A percentile compares a stretch with the other conserved stretches of the same genome.
Conservation (phyloP, 2,113 vertebrate species). For the Struthidea cinerea region DNA sequence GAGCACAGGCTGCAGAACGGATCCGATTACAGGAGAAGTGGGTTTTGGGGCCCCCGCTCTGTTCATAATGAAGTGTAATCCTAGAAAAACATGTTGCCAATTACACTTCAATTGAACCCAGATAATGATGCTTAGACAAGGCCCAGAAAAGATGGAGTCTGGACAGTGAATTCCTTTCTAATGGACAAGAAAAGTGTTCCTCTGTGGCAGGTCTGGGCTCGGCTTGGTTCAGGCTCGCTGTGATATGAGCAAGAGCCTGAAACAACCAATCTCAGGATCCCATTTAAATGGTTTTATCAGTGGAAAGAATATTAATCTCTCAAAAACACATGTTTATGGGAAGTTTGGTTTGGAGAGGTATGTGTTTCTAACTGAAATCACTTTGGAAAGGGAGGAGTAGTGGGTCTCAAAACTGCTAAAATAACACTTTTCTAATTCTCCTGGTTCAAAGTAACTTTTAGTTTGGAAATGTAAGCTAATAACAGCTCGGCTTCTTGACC, state of each 20-base stretch:
- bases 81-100: constrained; percentile 62
- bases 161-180: constrained; percentile 45
- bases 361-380: constrained; percentile 23
- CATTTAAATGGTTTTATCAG: constrained; percentile 35
- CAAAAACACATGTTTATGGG: constrained; percentile 37
- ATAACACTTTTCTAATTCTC: not conserved
- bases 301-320: constrained; percentile 49
- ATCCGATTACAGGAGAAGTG: constrained; percentile 49
- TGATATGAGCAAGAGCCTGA: not conserved
- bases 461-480: not conserved
- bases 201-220: not conserved
- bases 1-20: not conserved
- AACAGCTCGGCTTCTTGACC: not conserved
- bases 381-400: not conserved
- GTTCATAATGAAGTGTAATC: constrained; percentile 57
- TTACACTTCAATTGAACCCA: constrained; percentile 64
- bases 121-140: constrained; percentile 52
- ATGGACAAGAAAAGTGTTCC: constrained; percentile 21
- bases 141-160: constrained; percentile 34
- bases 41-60: not conserved
- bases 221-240: not conserved
- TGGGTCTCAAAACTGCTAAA: not conserved
- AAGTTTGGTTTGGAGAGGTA: constrained; percentile 16
- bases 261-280: constrained; percentile 24
- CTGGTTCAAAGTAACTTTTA: not conserved